Evolutionary conservation across 37 sponge, comb jelly and placozoan species (phyloP), one percentile per base, ranked within the genome.

Genomic region (Tethya wilhelma): DNA sequence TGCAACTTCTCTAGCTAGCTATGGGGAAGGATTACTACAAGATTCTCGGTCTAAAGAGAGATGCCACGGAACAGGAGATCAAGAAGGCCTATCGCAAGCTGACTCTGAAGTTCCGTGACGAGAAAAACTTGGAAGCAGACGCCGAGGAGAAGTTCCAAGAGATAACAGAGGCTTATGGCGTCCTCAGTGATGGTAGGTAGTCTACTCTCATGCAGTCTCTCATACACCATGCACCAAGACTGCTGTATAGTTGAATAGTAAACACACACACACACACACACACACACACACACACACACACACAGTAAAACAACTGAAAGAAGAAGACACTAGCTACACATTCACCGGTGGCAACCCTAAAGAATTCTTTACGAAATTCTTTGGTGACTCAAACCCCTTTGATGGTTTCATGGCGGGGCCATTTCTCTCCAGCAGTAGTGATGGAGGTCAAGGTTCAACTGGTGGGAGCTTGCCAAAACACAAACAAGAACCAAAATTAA

Each of bases 21-120:
- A 98, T 98, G 99, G 99, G 99, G 19, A 96, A 96, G 78, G 99
- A 98, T 56, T 98, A 93, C 73, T 98, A 98, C 89, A 78, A 82
- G 34, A 75, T 96, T 23, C 88, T 98, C 0, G 97, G 99, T 23
- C 84, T 98, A 20, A 0, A 59, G 11, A 71, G 81, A n/a, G 43
- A 56, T 17, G 99, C 99, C 19, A 87, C 79, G 1, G 90, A 88
- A 0, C 88, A 90, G 8, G 90, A 93, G 8, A 88, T 98, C 55
- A 98, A 98, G 86, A 96, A 96, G 57, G 99, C 99, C 1, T 98
- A 98, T 65, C 70, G 93, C 19, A 93, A 93, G 71, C 71, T 89
- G 82, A 96, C 99, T 5, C 84, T 98, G 2, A 95, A 91, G 81
- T 91, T 89, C 79, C 99, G 96, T 56, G 96, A 96, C 9, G 99